These are phyloP conservation scores for Incurvaria masculella DNA, from an alignment of 2,888 invertebrate genomes.

Conservation along the genomic window DNA sequence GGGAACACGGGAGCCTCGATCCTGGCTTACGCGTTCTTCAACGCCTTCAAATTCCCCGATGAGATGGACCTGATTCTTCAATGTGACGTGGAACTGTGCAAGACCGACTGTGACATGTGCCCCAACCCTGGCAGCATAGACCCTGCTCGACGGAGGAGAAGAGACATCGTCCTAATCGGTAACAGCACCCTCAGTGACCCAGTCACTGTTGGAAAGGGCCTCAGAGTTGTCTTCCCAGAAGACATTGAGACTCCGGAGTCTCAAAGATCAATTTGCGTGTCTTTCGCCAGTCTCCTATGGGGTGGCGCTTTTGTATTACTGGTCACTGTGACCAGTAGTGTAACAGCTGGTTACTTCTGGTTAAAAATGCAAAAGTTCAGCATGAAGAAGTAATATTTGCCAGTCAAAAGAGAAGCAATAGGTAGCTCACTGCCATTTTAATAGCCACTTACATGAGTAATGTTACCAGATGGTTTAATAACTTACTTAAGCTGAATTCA, in stretches of 20 bases:
- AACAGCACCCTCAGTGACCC: slow-evolving; percentile 57
- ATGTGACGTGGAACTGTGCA: slow-evolving; percentile 79
- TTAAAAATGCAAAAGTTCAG: slow-evolving; percentile 21
- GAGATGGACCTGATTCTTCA: slow-evolving; percentile 80
- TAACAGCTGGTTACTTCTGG: slow-evolving; percentile 41
- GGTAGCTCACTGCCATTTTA: background rate
- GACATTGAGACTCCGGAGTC: slow-evolving; percentile 51
- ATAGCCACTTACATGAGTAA: background rate
- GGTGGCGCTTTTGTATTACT: slow-evolving; percentile 59
- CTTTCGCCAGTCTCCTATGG: slow-evolving; percentile 60
- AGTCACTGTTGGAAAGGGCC: slow-evolving; percentile 61
- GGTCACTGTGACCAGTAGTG: slow-evolving; percentile 55
- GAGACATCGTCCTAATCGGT: slow-evolving; percentile 41
- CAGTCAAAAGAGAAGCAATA: background rate
- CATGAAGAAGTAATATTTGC: background rate
- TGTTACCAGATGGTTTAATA: too few species aligned
- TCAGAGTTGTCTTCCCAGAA: slow-evolving; percentile 67
- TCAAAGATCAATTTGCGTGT: slow-evolving; percentile 56
- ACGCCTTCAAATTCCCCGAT: slow-evolving; percentile 81
- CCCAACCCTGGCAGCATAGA: slow-evolving; percentile 62
- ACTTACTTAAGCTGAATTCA: too few species aligned
- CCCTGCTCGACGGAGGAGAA: slow-evolving; percentile 37
- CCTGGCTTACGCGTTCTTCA: slow-evolving; percentile 75
- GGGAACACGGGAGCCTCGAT: slow-evolving; percentile 70
- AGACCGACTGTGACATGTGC: slow-evolving; percentile 74